These are phyloP conservation scores for Jordanella pulchra DNA, from an alignment of 2,797 vertebrate species.

Conservation along the genomic window DNA sequence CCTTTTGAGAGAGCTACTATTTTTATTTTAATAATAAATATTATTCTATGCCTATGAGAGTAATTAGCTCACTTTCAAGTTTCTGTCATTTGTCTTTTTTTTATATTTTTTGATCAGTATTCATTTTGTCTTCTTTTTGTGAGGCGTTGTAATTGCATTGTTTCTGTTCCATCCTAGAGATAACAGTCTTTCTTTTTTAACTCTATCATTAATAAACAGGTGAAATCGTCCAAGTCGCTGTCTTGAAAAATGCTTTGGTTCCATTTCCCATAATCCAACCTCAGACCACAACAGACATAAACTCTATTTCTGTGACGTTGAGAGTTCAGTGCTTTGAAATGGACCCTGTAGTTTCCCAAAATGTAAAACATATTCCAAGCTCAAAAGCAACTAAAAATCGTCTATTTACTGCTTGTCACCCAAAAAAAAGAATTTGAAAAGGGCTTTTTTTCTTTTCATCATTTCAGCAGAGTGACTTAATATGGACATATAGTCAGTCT, in stretches of 20 bases:
- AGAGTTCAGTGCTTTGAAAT: slow-evolving; percentile 32
- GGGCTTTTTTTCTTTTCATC: slow-evolving; percentile 42
- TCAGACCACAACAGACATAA: neutral
- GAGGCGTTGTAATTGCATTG: too few relatives aligned
- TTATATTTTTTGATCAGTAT: too few relatives aligned
- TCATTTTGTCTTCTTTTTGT: too few relatives aligned
- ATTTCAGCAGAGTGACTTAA: slow-evolving; percentile 43
- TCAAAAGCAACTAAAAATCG: slow-evolving; percentile 46
- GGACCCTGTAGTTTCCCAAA: slow-evolving; percentile 36
- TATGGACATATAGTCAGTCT: slow-evolving; percentile 62
- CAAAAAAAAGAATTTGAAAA: slow-evolving; percentile 58
- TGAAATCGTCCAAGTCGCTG: neutral
- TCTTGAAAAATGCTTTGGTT: neutral
- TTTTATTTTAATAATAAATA: too few relatives aligned
- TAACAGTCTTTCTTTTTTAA: neutral
- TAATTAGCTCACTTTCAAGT: too few relatives aligned
- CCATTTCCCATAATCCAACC: neutral
- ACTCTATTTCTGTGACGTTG: slow-evolving; percentile 12
- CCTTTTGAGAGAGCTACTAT: too few relatives aligned
- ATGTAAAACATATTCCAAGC: slow-evolving; percentile 52
- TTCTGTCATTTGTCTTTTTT: too few relatives aligned
- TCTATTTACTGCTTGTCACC: slow-evolving; percentile 65
- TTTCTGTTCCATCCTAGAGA: neutral
- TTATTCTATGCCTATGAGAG: too few relatives aligned
- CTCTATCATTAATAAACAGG: neutral